Percentiles rank a stretch among this genome's conserved stretches.
Conservation (phyloP, 2,888 invertebrate species). For the Dryobota labecula region DNA sequence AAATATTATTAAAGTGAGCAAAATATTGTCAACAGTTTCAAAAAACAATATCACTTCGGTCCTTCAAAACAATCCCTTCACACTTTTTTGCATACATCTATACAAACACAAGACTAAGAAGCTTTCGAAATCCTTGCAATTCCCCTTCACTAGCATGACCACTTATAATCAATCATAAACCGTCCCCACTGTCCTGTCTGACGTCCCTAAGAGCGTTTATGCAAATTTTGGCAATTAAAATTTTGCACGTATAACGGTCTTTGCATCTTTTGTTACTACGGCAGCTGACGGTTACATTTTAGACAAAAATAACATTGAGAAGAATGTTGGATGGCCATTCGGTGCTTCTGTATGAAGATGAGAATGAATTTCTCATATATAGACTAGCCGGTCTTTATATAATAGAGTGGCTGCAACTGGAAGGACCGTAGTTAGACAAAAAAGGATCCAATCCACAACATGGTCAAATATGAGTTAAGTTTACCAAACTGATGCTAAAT, state of each 20-base stretch:
- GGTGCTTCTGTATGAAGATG: conserved; percentile 3
- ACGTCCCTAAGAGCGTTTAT: conserved; percentile 78
- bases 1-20: background rate
- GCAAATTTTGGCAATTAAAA: conserved; percentile 87
- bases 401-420: too few relatives aligned
- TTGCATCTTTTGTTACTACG: conserved; percentile 75
- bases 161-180: conserved; percentile 78
- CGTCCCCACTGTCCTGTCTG: conserved; percentile 66
- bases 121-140: conserved; percentile 13
- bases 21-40: background rate
- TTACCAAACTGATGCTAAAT: too few relatives aligned
- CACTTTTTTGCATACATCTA: conserved; percentile 47
- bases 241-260: conserved; percentile 80
- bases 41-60: background rate
- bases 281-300: conserved; percentile 78
- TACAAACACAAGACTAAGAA: conserved; percentile 57
- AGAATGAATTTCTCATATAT: background rate
- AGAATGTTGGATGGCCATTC: conserved; percentile 12
- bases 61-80: conserved; percentile 45
- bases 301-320: conserved; percentile 49
- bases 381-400: too few relatives aligned
- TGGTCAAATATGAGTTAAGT: too few relatives aligned
- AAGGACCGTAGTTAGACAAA: too few relatives aligned
- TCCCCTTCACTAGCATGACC: conserved; percentile 69
- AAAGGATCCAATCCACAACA: too few relatives aligned